Evolutionary conservation across 2,888 invertebrate genomes (phyloP), one percentile per base, ranked within the genome.

Genomic region (Noctua janthe): DNA sequence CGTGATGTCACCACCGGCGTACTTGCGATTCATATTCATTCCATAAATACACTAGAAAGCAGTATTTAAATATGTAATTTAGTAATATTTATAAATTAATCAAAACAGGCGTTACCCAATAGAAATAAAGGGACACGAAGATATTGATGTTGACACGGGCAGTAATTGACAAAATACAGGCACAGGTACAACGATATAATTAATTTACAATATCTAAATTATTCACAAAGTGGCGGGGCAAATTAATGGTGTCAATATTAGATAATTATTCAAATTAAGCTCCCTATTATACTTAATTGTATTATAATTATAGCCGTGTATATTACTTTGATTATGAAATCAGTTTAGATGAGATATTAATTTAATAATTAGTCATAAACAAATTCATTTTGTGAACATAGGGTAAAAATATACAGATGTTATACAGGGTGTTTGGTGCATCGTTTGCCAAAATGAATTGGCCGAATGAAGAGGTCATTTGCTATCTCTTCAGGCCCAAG

Each of bases 211-310:
- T 66, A 66, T 39, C 10, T 66, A 39, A 39, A 66, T 66, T 66
- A 66, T 66, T 66, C 66, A 66, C 66, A 20, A 39, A 39, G 10
- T 5, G 66, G 0, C 20, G 20, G 39, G 4, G 20, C 66, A 66
- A 66, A 39, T 66, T 66, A 39, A 39, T 20, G 66, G 35, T 39
- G 66, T 66, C 39, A 66, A 66, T 35, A 17, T 35, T 8, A 35
- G 17, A 35, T 66, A 39, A 66, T 66, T 66, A 66, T 39, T 66
- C 66, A 66, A 66, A 66, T 66, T 39, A 20, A 66, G 66, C 10
- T 39, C 20, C 64, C 20, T 35, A 64, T 20, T 35, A 20, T 10
- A 64, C 4, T 39, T 39, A 66, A 64, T 8, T 39, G 4, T 35
- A 10, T 35, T 17, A 64, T 35, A 17, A 64, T 64, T 35, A 15